These are phyloP conservation scores for Seriola dumerili DNA, from an alignment of 2,113 vertebrate genomes.

Conservation along the genomic window DNA sequence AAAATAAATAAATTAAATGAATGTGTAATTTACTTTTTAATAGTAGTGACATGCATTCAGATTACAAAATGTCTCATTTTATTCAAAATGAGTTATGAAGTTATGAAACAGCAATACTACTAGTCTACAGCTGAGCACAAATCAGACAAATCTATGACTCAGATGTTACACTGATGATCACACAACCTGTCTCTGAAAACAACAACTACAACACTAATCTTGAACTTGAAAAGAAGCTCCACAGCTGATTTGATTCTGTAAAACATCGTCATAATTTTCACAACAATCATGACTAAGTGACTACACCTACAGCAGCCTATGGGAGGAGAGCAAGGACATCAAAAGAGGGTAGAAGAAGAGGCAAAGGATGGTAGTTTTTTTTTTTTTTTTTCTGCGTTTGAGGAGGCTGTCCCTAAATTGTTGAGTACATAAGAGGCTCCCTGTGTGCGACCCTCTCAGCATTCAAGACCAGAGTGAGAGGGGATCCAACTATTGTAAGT, in stretches of 20 bases:
- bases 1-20: too few species aligned
- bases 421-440: constrained; percentile 84
- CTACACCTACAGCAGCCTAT: constrained; percentile 19
- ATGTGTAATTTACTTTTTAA: too few species aligned
- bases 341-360: constrained; percentile 58
- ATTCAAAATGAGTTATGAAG: neutral
- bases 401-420: constrained; percentile 82
- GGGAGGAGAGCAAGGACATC: constrained; percentile 57
- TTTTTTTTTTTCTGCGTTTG: constrained; percentile 37
- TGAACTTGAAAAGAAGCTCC: neutral
- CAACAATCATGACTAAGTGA: constrained; percentile 29
- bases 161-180: neutral
- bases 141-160: neutral
- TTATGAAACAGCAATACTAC: neutral
- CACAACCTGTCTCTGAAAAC: constrained; percentile 8
- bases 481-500: constrained; percentile 80
- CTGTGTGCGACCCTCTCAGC: constrained; percentile 83
- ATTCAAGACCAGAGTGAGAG: constrained; percentile 81
- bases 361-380: constrained; percentile 64
- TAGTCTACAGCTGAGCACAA: neutral
- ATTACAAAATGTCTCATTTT: neutral
- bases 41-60: too few species aligned
- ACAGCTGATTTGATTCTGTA: neutral
- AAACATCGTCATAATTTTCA: neutral
- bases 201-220: neutral